These are phyloP conservation scores for Drosophila yakuba DNA, from an alignment of 1,140 invertebrate species.

Conservation along the genomic window DNA sequence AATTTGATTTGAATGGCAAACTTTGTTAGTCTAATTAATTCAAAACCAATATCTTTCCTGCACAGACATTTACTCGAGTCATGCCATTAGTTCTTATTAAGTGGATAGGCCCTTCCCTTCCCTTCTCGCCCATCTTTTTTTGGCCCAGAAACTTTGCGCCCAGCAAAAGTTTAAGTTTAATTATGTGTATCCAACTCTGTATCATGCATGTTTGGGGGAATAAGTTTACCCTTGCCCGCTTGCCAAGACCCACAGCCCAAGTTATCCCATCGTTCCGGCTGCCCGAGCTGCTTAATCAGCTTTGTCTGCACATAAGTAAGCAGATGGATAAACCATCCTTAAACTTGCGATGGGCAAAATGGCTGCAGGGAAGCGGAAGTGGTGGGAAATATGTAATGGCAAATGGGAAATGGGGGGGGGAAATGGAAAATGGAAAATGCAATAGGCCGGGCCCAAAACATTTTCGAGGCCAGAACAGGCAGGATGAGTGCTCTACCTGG, in stretches of 20 bases:
- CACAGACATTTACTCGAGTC: not conserved
- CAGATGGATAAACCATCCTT: slow-evolving; percentile 47
- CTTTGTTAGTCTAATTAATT: not conserved
- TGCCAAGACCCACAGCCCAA: not conserved
- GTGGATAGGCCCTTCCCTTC: not conserved
- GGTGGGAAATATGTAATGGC: slow-evolving; percentile 7
- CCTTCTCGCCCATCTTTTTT: not conserved
- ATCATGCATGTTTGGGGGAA: slow-evolving; percentile 9
- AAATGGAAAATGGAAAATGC: slow-evolving; percentile 22
- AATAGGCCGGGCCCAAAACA: slow-evolving; percentile 31
- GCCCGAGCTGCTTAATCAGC: slow-evolving; percentile 42
- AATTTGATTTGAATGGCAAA: not conserved
- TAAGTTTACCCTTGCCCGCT: slow-evolving; percentile 2
- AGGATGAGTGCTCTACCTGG: slow-evolving; percentile 22
- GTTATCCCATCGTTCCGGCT: slow-evolving; percentile 39
- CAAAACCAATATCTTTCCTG: not conserved
- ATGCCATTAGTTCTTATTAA: slow-evolving; percentile 23
- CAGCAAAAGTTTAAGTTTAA: slow-evolving; percentile 35
- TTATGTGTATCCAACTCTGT: slow-evolving; percentile 35
- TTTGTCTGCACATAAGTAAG: slow-evolving; percentile 51
- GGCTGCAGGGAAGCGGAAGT: not conserved
- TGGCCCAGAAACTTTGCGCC: slow-evolving; percentile 19
- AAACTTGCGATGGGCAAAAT: slow-evolving; percentile 10
- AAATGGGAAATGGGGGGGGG: slow-evolving; percentile 7
- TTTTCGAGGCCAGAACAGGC: slow-evolving; percentile 45